A percentile compares a stretch with the other conserved stretches of the same genome.
These are phyloP conservation scores for Actinia tenebrosa DNA, from an alignment of 64 coral and sea anemone genomes.

Conservation along the genomic window DNA sequence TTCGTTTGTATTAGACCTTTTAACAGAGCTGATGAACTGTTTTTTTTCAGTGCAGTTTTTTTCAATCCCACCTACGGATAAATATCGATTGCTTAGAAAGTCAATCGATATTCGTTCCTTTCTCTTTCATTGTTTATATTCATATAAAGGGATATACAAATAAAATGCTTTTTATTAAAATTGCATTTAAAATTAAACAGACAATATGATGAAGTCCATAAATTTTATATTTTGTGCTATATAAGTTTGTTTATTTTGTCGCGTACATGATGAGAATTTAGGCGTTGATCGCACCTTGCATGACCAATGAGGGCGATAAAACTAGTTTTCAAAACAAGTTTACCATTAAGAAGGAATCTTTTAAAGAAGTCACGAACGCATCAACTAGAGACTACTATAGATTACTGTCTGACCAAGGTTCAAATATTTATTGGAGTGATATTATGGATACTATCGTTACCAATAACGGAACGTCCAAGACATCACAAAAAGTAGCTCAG, in stretches of 20 bases:
- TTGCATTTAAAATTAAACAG: not conserved
- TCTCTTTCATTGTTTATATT: not conserved
- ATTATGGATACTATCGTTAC: not conserved
- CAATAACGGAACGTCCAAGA: not conserved
- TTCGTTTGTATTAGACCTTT: too few relatives aligned
- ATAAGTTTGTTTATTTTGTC: not conserved
- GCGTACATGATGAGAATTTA: not conserved
- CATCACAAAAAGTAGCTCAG: not conserved
- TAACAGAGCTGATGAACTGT: too few relatives aligned
- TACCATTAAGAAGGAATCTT: not conserved
- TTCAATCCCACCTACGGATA: not conserved
- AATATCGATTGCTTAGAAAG: not conserved
- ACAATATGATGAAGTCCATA: not conserved
- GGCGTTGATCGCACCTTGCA: not conserved
- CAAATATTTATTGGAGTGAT: not conserved
- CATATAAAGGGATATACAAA: not conserved
- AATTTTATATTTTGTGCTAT: not conserved
- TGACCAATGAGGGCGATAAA: not conserved
- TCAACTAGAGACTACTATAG: not conserved
- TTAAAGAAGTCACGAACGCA: not conserved
- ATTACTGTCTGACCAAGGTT: not conserved
- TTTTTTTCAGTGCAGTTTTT: not conserved
- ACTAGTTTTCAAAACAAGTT: conserved; percentile 20
- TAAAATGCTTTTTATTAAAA: not conserved
- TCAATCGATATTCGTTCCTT: not conserved